Conservation (phyloP, 2,113 vertebrate species). For the Tragelaphus imberbis region DNA sequence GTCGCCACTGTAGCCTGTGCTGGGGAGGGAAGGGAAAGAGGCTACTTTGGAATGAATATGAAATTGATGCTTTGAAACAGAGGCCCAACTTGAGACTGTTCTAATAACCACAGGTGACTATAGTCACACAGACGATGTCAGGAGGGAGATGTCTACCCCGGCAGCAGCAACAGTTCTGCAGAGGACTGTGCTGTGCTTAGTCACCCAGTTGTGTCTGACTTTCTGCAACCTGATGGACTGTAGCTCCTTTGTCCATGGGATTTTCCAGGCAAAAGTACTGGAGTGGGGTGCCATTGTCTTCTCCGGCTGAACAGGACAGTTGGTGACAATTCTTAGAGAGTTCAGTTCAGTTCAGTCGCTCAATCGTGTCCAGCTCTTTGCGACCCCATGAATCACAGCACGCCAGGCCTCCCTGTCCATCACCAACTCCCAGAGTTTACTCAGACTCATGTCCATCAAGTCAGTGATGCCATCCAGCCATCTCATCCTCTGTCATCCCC, state of each 20-base stretch:
- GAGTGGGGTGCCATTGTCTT: too few relatives aligned
- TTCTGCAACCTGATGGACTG: background rate
- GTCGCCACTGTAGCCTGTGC: fast-evolving
- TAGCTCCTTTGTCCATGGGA: background rate
- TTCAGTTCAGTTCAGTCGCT: too few relatives aligned
- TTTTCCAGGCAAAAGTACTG: too few relatives aligned
- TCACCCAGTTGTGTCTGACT: background rate
- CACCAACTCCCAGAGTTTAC: too few relatives aligned
- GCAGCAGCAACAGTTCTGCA: background rate
- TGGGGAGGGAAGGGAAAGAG: background rate
- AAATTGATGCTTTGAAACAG: background rate
- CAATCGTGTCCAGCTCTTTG: too few relatives aligned
- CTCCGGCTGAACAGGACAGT: too few relatives aligned
- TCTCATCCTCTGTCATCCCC: too few relatives aligned
- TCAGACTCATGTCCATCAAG: too few relatives aligned
- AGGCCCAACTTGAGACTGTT: background rate
- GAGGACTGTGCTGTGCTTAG: background rate
- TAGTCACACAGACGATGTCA: background rate
- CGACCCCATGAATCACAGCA: too few relatives aligned
- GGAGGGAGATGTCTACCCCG: background rate
- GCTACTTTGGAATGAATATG: background rate
- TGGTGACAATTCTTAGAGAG: too few relatives aligned
- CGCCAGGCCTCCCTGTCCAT: too few relatives aligned
- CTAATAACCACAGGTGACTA: background rate
- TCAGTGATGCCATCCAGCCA: too few relatives aligned